phyloP scores from a whole-genome alignment of 1,140 invertebrate genomes.

The Drosophila ironensis region DNA sequence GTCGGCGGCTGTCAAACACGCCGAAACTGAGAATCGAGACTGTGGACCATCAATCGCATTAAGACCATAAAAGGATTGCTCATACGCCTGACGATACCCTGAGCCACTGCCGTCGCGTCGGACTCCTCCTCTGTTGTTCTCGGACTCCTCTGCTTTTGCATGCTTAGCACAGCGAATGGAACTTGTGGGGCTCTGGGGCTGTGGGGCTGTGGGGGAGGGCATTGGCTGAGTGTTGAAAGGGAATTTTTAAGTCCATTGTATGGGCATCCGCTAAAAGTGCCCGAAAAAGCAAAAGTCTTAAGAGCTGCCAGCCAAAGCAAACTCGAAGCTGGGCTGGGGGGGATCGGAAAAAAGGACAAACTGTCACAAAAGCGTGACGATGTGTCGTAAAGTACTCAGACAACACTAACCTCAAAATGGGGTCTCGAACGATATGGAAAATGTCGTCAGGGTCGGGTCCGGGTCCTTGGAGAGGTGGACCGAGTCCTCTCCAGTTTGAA shows the following conservation, averaged over 20 bases:
- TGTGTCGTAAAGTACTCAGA: conserved; percentile 75
- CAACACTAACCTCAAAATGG: conserved; percentile 57
- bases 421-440: conserved; percentile 37
- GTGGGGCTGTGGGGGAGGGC: conserved; percentile 10
- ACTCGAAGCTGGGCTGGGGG: neutral
- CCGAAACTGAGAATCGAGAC: conserved; percentile 25
- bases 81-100: conserved; percentile 56
- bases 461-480: neutral
- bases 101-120: conserved; percentile 38
- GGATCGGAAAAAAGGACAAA: conserved; percentile 77
- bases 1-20: conserved; percentile 51
- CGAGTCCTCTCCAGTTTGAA: conserved; percentile 25
- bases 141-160: conserved; percentile 44
- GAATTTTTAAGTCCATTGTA: conserved; percentile 77
- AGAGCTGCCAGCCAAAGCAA: conserved; percentile 40
- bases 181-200: neutral
- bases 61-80: conserved; percentile 81
- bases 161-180: conserved; percentile 31
- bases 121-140: too few relatives aligned
- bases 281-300: conserved; percentile 55
- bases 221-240: conserved; percentile 62
- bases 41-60: conserved; percentile 79
- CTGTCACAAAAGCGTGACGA: conserved; percentile 81
- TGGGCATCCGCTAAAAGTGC: conserved; percentile 57
- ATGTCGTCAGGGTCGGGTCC: conserved; percentile 8